These are phyloP conservation scores for Himalopsyche anomala DNA, from an alignment of 2,888 invertebrate genomes.

Conservation along the genomic window DNA sequence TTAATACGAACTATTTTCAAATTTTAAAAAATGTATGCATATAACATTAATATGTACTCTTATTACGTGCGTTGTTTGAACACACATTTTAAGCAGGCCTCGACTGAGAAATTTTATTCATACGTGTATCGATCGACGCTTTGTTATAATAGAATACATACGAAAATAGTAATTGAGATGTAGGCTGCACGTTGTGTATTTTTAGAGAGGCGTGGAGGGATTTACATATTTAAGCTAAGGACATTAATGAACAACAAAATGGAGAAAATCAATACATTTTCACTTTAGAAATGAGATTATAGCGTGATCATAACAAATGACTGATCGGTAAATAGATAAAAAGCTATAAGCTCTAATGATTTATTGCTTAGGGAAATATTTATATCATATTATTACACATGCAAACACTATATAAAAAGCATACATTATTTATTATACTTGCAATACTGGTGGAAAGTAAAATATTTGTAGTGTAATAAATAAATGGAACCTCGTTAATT, in stretches of 20 bases:
- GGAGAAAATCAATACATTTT: conserved; percentile 25
- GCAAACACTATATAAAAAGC: neutral
- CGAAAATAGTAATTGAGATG: neutral
- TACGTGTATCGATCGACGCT: too few species aligned
- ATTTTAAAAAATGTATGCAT: too few species aligned
- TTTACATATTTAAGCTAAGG: neutral
- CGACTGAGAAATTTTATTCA: too few species aligned
- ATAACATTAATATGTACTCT: too few species aligned
- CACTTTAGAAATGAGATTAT: conserved; percentile 30
- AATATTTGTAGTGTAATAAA: too few species aligned
- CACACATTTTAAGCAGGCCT: too few species aligned
- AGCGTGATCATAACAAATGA: conserved; percentile 31
- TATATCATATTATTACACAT: neutral
- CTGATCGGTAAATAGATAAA: conserved; percentile 3
- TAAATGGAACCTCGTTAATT: too few species aligned
- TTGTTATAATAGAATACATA: too few species aligned
- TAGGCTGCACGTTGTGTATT: conserved; percentile 5
- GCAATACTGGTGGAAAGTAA: too few species aligned
- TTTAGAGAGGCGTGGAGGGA: conserved; percentile 25
- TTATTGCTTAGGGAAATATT: conserved; percentile 9
- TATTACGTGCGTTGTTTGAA: too few species aligned
- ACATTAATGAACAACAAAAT: conserved; percentile 13
- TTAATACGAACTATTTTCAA: too few species aligned
- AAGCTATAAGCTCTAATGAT: neutral
- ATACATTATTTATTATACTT: too few species aligned